Percentiles rank a stretch among this genome's conserved stretches.
phyloP scores from a whole-genome alignment of 1,140 invertebrate species.

The Caligus rogercresseyi region DNA sequence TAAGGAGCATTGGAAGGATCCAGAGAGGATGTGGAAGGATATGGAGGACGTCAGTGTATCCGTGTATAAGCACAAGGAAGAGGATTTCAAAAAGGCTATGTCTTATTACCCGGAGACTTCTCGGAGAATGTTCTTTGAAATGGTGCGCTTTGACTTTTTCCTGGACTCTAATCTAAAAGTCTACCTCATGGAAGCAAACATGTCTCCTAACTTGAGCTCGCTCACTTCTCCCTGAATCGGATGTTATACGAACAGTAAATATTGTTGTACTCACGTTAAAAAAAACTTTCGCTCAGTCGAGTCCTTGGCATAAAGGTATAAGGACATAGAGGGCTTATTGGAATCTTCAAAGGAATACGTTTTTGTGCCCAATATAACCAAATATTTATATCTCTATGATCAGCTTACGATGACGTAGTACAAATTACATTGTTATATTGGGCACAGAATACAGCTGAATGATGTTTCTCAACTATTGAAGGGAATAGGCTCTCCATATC shows the following conservation, averaged over 20 bases:
- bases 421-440: too few species aligned
- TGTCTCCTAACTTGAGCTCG: slow-evolving; percentile 93
- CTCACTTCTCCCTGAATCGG: slow-evolving; percentile 57
- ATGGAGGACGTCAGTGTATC: slow-evolving; percentile 55
- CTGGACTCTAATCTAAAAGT: slow-evolving; percentile 72
- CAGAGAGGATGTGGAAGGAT: slow-evolving; percentile 56
- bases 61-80: slow-evolving; percentile 55
- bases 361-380: too few species aligned
- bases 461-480: too few species aligned
- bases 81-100: slow-evolving; percentile 27
- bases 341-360: too few species aligned
- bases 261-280: too few species aligned
- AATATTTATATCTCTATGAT: too few species aligned
- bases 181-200: slow-evolving; percentile 86
- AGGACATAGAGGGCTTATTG: too few species aligned
- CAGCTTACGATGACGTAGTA: too few species aligned
- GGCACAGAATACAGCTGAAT: too few species aligned
- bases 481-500: too few species aligned
- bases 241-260: slow-evolving; percentile 80
- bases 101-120: slow-evolving; percentile 32
- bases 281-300: too few species aligned
- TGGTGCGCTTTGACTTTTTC: slow-evolving; percentile 82
- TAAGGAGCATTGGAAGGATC: slow-evolving; percentile 44
- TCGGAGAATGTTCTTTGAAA: slow-evolving; percentile 61
- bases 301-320: too few species aligned